These are phyloP conservation scores for Salarias fasciatus DNA, from an alignment of 2,797 vertebrate species.

Conservation along the genomic window DNA sequence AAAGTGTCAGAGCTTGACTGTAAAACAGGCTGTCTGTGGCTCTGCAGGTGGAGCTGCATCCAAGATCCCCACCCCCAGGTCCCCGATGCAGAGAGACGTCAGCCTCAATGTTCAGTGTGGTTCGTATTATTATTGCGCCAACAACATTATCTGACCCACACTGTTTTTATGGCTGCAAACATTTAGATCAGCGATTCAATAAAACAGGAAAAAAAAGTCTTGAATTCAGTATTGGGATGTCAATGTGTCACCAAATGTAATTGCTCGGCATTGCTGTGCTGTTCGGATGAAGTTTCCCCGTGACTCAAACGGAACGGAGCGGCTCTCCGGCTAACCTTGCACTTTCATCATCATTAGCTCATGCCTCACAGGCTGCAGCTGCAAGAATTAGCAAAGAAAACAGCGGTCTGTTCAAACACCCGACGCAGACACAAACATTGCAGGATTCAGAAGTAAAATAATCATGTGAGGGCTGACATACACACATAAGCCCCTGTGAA, in stretches of 20 bases:
- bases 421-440: constrained; percentile 17
- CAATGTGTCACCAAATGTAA: constrained; percentile 25
- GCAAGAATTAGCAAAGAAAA: constrained; percentile 78
- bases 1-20: constrained; percentile 65
- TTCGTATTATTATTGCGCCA: constrained; percentile 48
- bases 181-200: constrained; percentile 19
- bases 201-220: constrained; percentile 17
- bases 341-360: constrained; percentile 66
- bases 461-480: constrained; percentile 59
- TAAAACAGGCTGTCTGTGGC: constrained; percentile 65
- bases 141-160: constrained; percentile 24
- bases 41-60: constrained; percentile 52
- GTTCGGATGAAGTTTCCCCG: constrained; percentile 29
- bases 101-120: constrained; percentile 37
- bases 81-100: constrained; percentile 46
- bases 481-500: constrained; percentile 48
- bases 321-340: constrained; percentile 46
- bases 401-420: constrained; percentile 66
- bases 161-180: constrained; percentile 14
- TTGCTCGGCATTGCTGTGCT: constrained; percentile 18
- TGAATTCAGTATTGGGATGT: constrained; percentile 22
- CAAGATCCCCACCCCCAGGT: constrained; percentile 38
- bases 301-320: constrained; percentile 48
- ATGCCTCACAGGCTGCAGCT: constrained; percentile 75
- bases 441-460: constrained; percentile 57